Evolutionary conservation across 1,140 invertebrate species (phyloP), one percentile per base, ranked within the genome.

Genomic region (Philotrypesis tridentata): DNA sequence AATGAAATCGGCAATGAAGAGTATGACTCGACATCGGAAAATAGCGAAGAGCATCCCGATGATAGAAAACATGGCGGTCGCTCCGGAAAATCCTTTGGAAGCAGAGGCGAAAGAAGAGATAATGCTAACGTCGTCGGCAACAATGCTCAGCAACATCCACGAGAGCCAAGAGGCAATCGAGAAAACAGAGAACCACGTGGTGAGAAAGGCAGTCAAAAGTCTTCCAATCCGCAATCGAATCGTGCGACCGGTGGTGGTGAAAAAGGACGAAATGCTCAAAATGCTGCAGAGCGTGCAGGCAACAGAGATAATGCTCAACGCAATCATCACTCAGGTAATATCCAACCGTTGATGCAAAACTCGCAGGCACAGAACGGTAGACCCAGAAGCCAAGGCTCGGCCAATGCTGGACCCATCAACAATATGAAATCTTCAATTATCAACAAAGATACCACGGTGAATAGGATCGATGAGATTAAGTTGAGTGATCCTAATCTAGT

Each of bases 11-110:
- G 93, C 79, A 94, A 95, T 79, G 94, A 95, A 84, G 93, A 94
- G 83, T 95, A 94, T 94, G 94, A 95, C 85, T 95, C 94, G 0
- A 94, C 94, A 2, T 95, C 94, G 4, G 94, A 95, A 87, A 94
- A 94, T 87, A 95, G 94, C 85, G 94, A 95, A 27, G 91, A 91
- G 9, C 90, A 91, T n/a, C 84, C 88, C 4, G 92, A 93, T 27
- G 91, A 92, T 29, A 85, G 87, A 11, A 90, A 92, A 82, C 89
- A 90, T n/a, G 89, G 89, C 23, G 83, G 74, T 17, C 87, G 88
- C 27, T 85, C 87, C 11, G 92, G 90, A 40, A 89, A 89, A 27
- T 80, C 83, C 23, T 89, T 89, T 17, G 82, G 85, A 2, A 72
- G 89, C 40, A 75, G 87, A 12, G 82, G 83, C 33, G 86, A 88